A percentile compares a stretch with the other conserved stretches of the same genome.
These are phyloP conservation scores for Candoia aspera DNA, from an alignment of 2,113 vertebrate genomes.

Conservation along the genomic window DNA sequence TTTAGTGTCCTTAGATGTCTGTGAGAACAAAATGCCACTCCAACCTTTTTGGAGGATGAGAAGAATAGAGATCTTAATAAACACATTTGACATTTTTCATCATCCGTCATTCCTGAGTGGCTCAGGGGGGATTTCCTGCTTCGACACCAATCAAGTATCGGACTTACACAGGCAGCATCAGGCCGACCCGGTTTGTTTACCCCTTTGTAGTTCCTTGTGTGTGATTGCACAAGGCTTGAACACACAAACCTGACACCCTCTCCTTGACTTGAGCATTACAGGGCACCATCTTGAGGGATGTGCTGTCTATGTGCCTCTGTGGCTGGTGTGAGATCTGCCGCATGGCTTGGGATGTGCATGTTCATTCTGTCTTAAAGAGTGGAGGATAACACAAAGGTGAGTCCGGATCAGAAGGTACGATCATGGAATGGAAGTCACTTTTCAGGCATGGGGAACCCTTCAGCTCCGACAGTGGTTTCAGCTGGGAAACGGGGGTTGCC, in stretches of 20 bases:
- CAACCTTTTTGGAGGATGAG: not conserved
- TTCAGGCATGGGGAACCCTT: not conserved
- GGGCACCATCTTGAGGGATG: not conserved
- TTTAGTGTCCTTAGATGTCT: not conserved
- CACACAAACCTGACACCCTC: not conserved
- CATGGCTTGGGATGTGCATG: constrained; percentile 9
- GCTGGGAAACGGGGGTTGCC: not conserved
- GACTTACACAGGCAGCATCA: not conserved
- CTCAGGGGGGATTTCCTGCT: not conserved
- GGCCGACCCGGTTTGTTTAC: not conserved
- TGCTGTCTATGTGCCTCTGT: constrained; percentile 6
- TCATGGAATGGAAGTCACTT: not conserved
- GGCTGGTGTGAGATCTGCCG: constrained; percentile 16
- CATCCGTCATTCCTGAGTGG: not conserved
- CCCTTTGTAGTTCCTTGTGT: not conserved
- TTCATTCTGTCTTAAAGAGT: not conserved
- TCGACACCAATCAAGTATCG: not conserved
- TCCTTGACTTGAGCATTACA: not conserved
- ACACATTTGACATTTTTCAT: not conserved
- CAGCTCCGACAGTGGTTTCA: not conserved
- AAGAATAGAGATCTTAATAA: not conserved
- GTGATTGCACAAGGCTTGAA: not conserved
- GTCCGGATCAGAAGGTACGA: not conserved
- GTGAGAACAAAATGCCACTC: not conserved
- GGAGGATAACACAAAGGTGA: not conserved